Base-by-base conservation (phyloP, 2,888 invertebrate genomes). In the Drosophila vallismaia region DNA sequence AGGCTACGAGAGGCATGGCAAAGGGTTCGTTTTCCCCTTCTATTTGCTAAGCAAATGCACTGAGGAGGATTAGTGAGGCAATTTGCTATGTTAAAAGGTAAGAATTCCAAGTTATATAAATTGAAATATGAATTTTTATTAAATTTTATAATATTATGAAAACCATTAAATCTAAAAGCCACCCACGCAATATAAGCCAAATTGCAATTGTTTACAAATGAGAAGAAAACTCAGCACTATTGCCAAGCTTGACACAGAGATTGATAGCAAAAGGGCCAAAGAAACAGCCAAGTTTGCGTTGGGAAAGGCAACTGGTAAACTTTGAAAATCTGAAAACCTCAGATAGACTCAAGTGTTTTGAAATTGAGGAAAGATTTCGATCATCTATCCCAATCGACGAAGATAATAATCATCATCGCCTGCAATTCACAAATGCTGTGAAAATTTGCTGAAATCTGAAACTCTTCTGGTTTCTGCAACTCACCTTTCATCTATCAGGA, bases 121-220 rank as follows among this genome's bases (percentile, higher is more conserved):
- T 19, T 19, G 19, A 19, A 19, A 19, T 19, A 19, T 19, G 2
- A 19, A 19, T 19, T 19, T 19, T 1, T 19, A 19, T 19, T 19
- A 19, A 4, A 28, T 28, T 28, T 9, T 26, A 6, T 36, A 36
- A 50, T 9, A 28, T 26, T 36, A 3, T 26, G 9, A 5, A 9
- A 8, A 14, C 14, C 14, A 14, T 33, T 4, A 3, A n/a, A 10
- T 33, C 2, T 19, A 4, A 19, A 19, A 31, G 50, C 58, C 46
- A 50, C 53, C 53, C 49, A 81, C 57, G 55, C 49, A 51, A n/a
- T n/a, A n/a, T n/a, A 2, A 19, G 28, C 19, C 14, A n/a, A 14
- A 46, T 14, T 82, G 79, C 74, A 76, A 73, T 74, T 82, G 83
- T 85, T 84, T 85, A 86, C 86, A 85, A 82, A 76, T 56, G 67